These are phyloP conservation scores for Nasonia giraulti DNA, from an alignment of 1,140 invertebrate genomes.

Conservation along the genomic window DNA sequence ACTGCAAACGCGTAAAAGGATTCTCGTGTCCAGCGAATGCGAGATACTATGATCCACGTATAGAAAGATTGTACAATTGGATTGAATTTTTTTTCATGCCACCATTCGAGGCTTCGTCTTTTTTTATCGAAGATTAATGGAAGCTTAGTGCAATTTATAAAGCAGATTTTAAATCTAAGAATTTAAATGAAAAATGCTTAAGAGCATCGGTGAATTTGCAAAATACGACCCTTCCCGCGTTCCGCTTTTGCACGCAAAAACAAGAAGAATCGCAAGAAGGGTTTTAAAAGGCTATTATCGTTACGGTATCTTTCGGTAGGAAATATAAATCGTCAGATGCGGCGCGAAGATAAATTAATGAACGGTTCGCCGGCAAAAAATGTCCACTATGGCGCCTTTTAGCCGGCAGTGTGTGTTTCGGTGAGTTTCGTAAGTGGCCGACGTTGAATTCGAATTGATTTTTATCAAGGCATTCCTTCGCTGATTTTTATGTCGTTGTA, in stretches of 20 bases:
- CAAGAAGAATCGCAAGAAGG: conserved; percentile 23
- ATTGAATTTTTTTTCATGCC: not conserved
- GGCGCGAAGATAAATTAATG: conserved; percentile 18
- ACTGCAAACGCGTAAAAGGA: conserved; percentile 1
- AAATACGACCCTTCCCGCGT: not conserved
- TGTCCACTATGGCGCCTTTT: not conserved
- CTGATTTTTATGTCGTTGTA: not conserved
- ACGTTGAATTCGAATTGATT: conserved; percentile 17
- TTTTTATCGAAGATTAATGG: not conserved
- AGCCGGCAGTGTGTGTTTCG: not conserved
- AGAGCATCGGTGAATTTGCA: not conserved
- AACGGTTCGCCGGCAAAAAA: not conserved
- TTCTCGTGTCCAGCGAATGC: not conserved
- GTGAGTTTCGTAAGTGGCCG: not conserved
- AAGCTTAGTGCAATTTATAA: not conserved
- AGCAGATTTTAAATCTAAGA: not conserved
- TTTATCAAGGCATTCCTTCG: not conserved
- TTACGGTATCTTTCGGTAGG: conserved; percentile 4
- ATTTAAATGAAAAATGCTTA: not conserved
- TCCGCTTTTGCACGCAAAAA: not conserved
- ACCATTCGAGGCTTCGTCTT: not conserved
- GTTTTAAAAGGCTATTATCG: conserved; percentile 26
- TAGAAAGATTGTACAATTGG: not conserved
- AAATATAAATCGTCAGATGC: conserved; percentile 29
- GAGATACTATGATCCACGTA: not conserved